Conservation (phyloP, 1,140 invertebrate species). For the Olivierus martensii region DNA sequence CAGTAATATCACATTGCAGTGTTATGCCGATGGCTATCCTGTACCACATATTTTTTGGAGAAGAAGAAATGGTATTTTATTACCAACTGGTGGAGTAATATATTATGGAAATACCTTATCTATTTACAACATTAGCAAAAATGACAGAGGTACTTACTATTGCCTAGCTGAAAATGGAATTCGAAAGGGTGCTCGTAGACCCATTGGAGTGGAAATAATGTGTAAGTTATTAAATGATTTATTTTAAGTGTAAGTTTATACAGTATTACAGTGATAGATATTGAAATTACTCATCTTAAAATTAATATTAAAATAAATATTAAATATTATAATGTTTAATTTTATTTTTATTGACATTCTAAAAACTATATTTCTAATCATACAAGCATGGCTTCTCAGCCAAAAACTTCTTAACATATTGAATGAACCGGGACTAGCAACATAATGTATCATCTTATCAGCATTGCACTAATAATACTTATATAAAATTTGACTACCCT, state of each 20-base stretch:
- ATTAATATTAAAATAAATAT: not conserved
- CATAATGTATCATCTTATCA: too few species aligned
- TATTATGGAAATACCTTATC: slow-evolving; percentile 53
- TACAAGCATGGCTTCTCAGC: too few species aligned
- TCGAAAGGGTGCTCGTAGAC: slow-evolving; percentile 62
- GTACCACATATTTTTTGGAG: slow-evolving; percentile 74
- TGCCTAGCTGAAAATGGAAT: slow-evolving; percentile 76
- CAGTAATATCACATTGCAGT: slow-evolving; percentile 62
- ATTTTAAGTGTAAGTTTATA: slow-evolving; percentile 3
- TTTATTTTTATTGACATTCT: too few species aligned
- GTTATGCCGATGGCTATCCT: slow-evolving; percentile 72
- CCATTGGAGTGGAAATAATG: slow-evolving; percentile 79
- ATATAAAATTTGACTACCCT: too few species aligned
- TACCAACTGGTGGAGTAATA: slow-evolving; percentile 55
- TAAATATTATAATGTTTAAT: not conserved
- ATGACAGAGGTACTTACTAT: slow-evolving; percentile 82
- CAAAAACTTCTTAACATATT: too few species aligned
- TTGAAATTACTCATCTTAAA: too few species aligned
- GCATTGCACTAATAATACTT: too few species aligned
- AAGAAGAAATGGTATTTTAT: slow-evolving; percentile 78
- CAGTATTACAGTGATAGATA: not conserved
- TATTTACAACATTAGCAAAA: slow-evolving; percentile 54
- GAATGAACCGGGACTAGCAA: too few species aligned
- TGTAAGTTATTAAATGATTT: slow-evolving; percentile 13
- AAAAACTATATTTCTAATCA: too few species aligned